These are phyloP conservation scores for Dasysyrphus albostriatus DNA, from an alignment of 2,888 invertebrate species.

Conservation along the genomic window DNA sequence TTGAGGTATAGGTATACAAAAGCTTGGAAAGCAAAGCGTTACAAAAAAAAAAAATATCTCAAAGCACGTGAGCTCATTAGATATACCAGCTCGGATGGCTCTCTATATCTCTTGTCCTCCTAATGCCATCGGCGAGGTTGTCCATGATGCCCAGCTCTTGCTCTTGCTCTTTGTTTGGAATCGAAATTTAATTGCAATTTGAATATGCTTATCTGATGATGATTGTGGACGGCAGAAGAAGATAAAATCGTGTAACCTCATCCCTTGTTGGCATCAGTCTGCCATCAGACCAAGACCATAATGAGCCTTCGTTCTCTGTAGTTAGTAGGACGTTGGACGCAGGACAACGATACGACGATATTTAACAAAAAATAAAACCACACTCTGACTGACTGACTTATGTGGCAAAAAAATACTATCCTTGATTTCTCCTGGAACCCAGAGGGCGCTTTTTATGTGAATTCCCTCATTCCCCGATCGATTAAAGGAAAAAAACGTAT, in stretches of 20 bases:
- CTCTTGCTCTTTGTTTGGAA: constrained; percentile 37
- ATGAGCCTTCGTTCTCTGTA: constrained; percentile 42
- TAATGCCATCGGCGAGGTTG: constrained; percentile 8
- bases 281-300: constrained; percentile 15
- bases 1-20: constrained; percentile 20
- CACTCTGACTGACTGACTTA: constrained; percentile 11
- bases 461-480: constrained; percentile 51
- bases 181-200: constrained; percentile 74
- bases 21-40: constrained; percentile 24
- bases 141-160: constrained; percentile 20
- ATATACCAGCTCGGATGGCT: neutral
- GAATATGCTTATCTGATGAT: constrained; percentile 57
- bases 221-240: constrained; percentile 8
- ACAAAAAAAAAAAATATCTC: constrained; percentile 44
- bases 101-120: constrained; percentile 2
- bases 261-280: constrained; percentile 1
- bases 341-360: neutral
- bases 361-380: neutral
- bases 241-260: constrained; percentile 39
- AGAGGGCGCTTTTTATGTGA: constrained; percentile 29
- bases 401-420: constrained; percentile 10
- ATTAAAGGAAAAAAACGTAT: constrained; percentile 63
- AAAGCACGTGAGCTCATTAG: constrained; percentile 63
- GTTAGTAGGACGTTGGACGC: neutral
- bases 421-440: constrained; percentile 15